A percentile compares a stretch with the other conserved stretches of the same genome.
phyloP scores from a whole-genome alignment of 2,888 invertebrate species.

The Bruchidius siliquastri region DNA sequence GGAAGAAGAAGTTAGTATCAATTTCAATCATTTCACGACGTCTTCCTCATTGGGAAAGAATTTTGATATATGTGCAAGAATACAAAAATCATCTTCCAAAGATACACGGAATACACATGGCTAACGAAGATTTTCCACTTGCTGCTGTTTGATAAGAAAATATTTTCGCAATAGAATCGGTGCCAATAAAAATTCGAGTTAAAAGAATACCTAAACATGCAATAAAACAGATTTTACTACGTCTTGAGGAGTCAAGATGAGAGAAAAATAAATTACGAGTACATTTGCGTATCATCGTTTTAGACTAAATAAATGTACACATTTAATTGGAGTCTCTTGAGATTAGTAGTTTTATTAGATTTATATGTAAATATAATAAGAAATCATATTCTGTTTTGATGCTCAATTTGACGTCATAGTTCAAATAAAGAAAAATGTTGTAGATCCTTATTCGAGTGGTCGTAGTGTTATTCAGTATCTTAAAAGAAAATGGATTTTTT shows the following conservation, averaged over 20 bases:
- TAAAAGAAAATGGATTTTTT: background rate
- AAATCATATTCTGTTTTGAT: background rate
- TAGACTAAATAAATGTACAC: background rate
- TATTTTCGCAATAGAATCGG: background rate
- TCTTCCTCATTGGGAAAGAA: no score
- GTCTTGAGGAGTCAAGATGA: background rate
- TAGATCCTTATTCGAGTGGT: background rate
- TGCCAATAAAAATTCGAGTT: background rate
- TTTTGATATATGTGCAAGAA: no score
- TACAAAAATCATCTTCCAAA: background rate
- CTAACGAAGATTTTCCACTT: background rate
- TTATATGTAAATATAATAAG: background rate
- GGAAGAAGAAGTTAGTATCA: no score
- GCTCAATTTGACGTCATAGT: background rate
- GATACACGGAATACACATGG: background rate
- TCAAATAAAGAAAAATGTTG: background rate
- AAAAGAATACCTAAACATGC: background rate
- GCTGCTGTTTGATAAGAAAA: background rate
- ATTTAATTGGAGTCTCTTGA: background rate
- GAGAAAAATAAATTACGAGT: background rate
- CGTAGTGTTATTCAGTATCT: background rate
- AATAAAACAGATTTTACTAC: background rate
- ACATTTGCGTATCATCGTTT: background rate
- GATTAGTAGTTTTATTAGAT: background rate
- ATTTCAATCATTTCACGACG: no score